Evolutionary conservation across 2,797 vertebrate genomes (phyloP), one percentile per base, ranked within the genome.

Genomic region (Corythornis leucogaster): DNA sequence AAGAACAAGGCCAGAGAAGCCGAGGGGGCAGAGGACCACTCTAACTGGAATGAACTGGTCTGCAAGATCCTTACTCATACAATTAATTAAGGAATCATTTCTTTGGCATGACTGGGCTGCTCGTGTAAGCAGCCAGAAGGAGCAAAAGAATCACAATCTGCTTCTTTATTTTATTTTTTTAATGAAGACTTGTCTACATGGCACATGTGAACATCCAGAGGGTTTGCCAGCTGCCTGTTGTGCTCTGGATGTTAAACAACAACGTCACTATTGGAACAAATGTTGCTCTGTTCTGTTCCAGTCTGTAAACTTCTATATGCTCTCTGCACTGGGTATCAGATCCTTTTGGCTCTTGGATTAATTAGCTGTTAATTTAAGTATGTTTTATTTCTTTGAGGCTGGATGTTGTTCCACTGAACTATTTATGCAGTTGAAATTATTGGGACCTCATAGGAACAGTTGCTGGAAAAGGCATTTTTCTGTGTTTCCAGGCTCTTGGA

Each of bases 201-300:
- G 58, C 15, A 35, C n/a, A 4, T 24, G 12, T 13, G 45, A 77
- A 18, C 8, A 30, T 9, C 26, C 14, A 22, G 24, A 30, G 5
- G 1, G 8, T 18, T 57, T 77, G 43, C 24, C 55, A 59, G 30
- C 13, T 70, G 18, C 17, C 5, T 45, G 6, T 28, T 61, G 13
- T 58, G 40, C 42, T 59, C 0, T 13, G 12, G 71, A 8, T 40
- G 17, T 59, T 40, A 68, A 7, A 18, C 26, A 71, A 9, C 2
- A 24, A 14, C 0, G 0, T 11, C 0, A 0, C 12, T 66, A 31
- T 38, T 25, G 53, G 38, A 26, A 2, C 43, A 28, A 66, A 62
- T 15, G 7, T 11, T 57, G 12, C 2, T 33, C 42, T 78, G n/a
- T 15, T 58, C 68, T 40, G 43, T 33, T 83, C 15, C 59, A 58